Evolutionary conservation across 2,113 vertebrate species (phyloP).

Genomic region (Pseudopipra pipra): DNA sequence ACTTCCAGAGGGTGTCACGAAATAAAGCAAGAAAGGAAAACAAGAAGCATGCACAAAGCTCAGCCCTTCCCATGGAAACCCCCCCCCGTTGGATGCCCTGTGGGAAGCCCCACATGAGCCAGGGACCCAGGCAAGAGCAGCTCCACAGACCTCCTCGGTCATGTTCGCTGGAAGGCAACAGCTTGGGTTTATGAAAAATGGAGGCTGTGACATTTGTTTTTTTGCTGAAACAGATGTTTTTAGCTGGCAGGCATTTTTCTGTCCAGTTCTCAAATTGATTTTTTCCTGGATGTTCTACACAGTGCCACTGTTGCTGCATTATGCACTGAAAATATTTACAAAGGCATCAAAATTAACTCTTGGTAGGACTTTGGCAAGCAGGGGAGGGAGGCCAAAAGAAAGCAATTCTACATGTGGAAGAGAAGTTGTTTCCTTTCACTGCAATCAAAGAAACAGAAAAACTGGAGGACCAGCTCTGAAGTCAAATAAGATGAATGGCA

Average conservation of each 20-base stretch:
- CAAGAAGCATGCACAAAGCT: fast-evolving
- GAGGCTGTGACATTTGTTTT: background rate
- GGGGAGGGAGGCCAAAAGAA: background rate
- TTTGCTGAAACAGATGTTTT: constrained; percentile 13
- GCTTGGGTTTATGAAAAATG: background rate
- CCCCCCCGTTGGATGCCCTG: fast-evolving
- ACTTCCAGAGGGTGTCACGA: background rate
- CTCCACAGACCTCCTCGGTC: background rate
- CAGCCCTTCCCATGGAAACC: background rate
- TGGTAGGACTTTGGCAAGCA: background rate
- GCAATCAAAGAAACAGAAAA: background rate
- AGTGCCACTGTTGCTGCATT: background rate
- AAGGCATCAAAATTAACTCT: background rate
- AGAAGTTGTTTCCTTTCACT: background rate
- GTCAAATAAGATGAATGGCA: background rate
- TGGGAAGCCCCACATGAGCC: background rate
- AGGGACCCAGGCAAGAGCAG: background rate
- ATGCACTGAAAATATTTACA: background rate
- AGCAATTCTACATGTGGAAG: background rate
- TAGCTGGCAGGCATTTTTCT: background rate
- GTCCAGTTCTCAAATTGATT: background rate
- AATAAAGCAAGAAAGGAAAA: background rate
- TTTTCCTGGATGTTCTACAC: background rate
- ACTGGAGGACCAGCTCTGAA: background rate
- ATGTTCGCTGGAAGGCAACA: background rate